A percentile compares a stretch with the other conserved stretches of the same genome.
These are phyloP conservation scores for Chaetorhynchus papuensis DNA, from an alignment of 2,113 vertebrate genomes.

Conservation along the genomic window DNA sequence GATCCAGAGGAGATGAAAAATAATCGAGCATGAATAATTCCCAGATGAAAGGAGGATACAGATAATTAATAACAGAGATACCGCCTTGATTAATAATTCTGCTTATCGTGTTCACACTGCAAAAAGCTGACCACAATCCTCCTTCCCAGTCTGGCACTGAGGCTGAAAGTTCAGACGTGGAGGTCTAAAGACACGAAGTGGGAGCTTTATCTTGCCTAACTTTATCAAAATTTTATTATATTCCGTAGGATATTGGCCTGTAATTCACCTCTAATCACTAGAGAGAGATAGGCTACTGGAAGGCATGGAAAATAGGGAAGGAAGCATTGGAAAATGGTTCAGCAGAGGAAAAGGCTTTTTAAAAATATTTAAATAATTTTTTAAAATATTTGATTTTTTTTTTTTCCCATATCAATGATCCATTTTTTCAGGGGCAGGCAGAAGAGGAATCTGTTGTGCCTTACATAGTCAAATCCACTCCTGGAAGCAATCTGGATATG, in stretches of 20 bases:
- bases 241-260: not conserved
- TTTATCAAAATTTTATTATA: not conserved
- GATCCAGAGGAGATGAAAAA: not conserved
- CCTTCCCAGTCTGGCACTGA: not conserved
- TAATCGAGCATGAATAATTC: not conserved
- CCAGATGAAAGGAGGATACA: not conserved
- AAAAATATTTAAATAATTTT: not conserved
- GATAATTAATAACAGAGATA: not conserved
- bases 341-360: not conserved
- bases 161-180: not conserved
- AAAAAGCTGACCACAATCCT: not conserved
- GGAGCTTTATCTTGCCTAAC: not conserved
- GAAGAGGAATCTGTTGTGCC: not conserved
- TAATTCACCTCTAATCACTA: not conserved
- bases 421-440: not conserved
- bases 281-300: not conserved
- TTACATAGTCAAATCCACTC: not conserved
- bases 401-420: fast-evolving
- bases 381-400: too few relatives aligned
- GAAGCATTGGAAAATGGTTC: not conserved
- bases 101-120: not conserved
- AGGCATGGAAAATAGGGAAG: not conserved
- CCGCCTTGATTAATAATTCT: not conserved
- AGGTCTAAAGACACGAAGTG: not conserved
- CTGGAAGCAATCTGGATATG: not conserved